A percentile compares a stretch with the other conserved stretches of the same genome.
Conservation (phyloP, 2,797 vertebrate genomes). For the Platalea minor region DNA sequence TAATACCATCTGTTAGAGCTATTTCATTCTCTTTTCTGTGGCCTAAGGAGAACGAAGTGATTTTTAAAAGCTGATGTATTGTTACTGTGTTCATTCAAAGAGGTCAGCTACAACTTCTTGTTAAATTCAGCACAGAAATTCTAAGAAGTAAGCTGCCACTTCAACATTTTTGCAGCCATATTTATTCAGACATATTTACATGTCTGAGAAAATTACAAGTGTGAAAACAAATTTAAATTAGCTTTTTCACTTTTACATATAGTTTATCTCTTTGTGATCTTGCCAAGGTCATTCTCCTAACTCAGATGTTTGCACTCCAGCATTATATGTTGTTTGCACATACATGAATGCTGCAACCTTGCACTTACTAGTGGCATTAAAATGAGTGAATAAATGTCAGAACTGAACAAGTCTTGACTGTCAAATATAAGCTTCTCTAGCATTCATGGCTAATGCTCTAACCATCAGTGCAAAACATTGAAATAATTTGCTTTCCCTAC, state of each 20-base stretch:
- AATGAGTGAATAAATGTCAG: slow-evolving; percentile 69
- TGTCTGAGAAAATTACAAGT: slow-evolving; percentile 22
- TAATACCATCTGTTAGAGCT: slow-evolving; percentile 5
- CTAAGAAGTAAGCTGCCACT: neutral
- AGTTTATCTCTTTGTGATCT: slow-evolving; percentile 59
- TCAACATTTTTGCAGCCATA: slow-evolving; percentile 21
- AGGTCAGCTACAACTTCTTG: slow-evolving; percentile 24
- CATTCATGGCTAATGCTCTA: slow-evolving; percentile 68
- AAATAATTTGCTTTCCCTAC: slow-evolving; percentile 77
- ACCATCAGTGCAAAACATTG: slow-evolving; percentile 72
- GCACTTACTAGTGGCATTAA: slow-evolving; percentile 49
- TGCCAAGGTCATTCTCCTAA: slow-evolving; percentile 36
- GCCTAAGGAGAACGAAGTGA: neutral
- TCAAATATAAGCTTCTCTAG: slow-evolving; percentile 64
- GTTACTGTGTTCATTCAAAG: neutral
- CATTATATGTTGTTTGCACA: slow-evolving; percentile 25
- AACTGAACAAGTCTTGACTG: slow-evolving; percentile 57
- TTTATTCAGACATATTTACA: neutral
- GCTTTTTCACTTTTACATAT: neutral
- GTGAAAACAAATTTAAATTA: slow-evolving; percentile 24
- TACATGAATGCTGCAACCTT: slow-evolving; percentile 25
- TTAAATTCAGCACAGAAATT: slow-evolving; percentile 31
- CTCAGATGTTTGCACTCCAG: slow-evolving; percentile 14
- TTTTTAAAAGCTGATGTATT: slow-evolving; percentile 22
- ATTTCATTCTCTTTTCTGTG: neutral